Evolutionary conservation across 1,140 invertebrate species (phyloP).

Genomic region (Hylaeus volcanicus): DNA sequence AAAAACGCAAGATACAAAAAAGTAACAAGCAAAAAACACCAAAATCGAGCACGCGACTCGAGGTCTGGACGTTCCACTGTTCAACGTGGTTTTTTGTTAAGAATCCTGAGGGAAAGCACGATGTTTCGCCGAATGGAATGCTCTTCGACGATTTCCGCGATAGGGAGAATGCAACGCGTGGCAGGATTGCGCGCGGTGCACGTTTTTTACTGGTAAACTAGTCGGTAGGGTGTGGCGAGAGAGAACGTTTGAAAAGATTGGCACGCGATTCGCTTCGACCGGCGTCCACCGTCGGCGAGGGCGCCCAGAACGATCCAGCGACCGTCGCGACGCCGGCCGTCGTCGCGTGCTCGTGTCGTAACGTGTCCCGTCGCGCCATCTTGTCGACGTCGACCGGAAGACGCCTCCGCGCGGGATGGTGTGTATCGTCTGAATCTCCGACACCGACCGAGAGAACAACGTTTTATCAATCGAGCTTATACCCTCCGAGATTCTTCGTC

Average conservation of each 20-base stretch:
- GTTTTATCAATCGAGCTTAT: background rate
- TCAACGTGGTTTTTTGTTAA: no score
- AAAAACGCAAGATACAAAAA: background rate
- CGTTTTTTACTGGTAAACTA: conserved; percentile 44
- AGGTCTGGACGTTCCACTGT: background rate
- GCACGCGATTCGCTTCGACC: conserved; percentile 58
- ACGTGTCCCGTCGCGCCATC: conserved; percentile 34
- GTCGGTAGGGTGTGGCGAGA: conserved; percentile 68
- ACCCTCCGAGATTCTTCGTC: background rate
- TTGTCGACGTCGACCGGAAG: background rate
- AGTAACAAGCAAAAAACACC: background rate
- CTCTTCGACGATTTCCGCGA: no score
- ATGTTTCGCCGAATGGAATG: background rate
- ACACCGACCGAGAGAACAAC: conserved; percentile 7
- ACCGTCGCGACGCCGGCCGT: conserved; percentile 31
- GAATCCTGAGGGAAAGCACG: no score
- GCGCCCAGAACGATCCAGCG: background rate
- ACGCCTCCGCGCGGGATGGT: background rate
- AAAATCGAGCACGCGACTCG: no score
- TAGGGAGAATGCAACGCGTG: no score
- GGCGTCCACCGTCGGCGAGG: conserved; percentile 59
- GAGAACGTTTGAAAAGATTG: conserved; percentile 61
- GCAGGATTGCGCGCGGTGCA: conserved; percentile 7
- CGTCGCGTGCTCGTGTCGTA: conserved; percentile 13
- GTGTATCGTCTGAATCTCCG: background rate